These are phyloP conservation scores for Amyelois transitella DNA, from an alignment of 1,140 invertebrate species.

Conservation along the genomic window DNA sequence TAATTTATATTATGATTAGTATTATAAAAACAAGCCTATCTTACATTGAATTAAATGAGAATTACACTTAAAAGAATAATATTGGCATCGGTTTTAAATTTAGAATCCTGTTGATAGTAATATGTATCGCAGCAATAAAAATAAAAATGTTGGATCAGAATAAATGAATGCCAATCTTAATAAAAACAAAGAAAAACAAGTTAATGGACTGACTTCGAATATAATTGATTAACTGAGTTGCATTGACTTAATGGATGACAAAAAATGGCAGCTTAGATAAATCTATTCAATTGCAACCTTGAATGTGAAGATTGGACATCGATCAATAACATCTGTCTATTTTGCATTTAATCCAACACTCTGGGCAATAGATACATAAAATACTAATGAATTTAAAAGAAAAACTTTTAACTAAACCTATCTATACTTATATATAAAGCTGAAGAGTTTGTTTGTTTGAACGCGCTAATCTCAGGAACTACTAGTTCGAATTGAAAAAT, in stretches of 20 bases:
- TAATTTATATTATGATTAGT: not conserved
- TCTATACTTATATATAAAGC: too few species aligned
- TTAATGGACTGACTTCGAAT: not conserved
- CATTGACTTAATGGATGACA: not conserved
- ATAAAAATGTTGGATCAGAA: too few species aligned
- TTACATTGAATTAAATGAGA: not conserved
- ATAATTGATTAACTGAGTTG: not conserved
- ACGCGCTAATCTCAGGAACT: too few species aligned
- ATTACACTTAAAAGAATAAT: not conserved
- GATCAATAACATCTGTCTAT: slow-evolving; percentile 33
- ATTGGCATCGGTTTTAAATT: not conserved
- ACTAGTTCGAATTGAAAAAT: too few species aligned
- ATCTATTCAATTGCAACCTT: slow-evolving; percentile 13
- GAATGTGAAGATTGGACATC: slow-evolving; percentile 15
- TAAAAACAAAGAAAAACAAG: not conserved
- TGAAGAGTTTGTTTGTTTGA: too few species aligned
- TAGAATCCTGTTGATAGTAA: not conserved
- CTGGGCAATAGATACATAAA: too few species aligned
- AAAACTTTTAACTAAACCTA: too few species aligned
- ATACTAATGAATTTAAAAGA: too few species aligned
- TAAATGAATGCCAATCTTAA: too few species aligned
- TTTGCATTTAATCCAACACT: slow-evolving; percentile 35
- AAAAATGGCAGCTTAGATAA: not conserved
- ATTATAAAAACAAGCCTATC: not conserved
- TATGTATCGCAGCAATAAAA: too few species aligned